These are phyloP conservation scores for Caranx ignobilis DNA, from an alignment of 2,113 vertebrate genomes.

Conservation along the genomic window DNA sequence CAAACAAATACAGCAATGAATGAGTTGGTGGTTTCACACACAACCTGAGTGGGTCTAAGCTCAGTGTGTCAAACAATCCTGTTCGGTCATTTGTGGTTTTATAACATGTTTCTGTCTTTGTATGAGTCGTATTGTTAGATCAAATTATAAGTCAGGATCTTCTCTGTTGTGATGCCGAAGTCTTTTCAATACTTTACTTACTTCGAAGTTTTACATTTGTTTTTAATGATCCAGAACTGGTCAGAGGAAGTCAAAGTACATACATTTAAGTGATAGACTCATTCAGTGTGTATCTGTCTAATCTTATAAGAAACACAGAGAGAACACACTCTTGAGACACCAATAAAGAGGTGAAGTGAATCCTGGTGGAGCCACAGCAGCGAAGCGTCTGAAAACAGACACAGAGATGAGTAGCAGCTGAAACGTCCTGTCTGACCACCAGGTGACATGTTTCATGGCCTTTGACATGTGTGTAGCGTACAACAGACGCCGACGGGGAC, in stretches of 20 bases:
- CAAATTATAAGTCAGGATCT: too few species aligned
- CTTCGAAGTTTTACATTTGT: background rate
- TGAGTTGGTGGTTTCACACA: too few species aligned
- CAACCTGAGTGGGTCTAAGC: too few species aligned
- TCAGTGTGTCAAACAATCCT: too few species aligned
- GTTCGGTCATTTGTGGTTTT: too few species aligned
- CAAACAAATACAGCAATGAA: too few species aligned
- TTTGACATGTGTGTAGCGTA: background rate
- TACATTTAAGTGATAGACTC: background rate
- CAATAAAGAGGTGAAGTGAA: background rate
- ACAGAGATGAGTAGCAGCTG: background rate
- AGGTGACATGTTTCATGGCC: background rate
- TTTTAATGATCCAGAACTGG: background rate
- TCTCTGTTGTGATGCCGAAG: background rate
- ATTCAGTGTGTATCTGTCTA: background rate
- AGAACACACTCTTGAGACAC: background rate
- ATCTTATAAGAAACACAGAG: too few species aligned
- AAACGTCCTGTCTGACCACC: constrained; percentile 15
- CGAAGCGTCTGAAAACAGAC: background rate
- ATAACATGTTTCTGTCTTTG: too few species aligned
- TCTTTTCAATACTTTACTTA: background rate
- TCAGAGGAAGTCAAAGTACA: background rate
- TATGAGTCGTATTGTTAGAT: too few species aligned
- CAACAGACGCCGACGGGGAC: background rate
- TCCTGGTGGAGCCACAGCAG: background rate